Conservation (phyloP, 1,140 invertebrate genomes). For the Ladona fulva region DNA sequence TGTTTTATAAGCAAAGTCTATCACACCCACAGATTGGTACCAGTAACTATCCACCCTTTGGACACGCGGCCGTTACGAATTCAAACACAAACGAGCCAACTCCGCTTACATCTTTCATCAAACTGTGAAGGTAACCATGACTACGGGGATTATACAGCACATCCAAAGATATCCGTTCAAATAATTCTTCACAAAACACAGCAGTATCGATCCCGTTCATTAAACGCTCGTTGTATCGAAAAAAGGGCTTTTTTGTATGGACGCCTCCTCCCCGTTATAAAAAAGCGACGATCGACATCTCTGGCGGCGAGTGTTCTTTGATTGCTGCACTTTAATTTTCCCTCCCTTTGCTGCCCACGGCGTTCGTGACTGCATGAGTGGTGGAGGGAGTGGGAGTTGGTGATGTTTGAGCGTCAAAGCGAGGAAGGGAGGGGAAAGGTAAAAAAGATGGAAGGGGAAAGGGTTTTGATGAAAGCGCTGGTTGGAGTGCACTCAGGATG, state of each 20-base stretch:
- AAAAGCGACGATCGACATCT: not conserved
- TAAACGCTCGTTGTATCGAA: too few species aligned
- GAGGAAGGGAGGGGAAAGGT: not conserved
- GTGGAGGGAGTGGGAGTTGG: not conserved
- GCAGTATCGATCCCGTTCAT: too few species aligned
- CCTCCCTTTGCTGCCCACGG: not conserved
- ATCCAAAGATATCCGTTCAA: too few species aligned
- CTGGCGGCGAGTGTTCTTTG: constrained; percentile 1
- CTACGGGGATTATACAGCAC: too few species aligned
- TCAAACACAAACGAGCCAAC: too few species aligned
- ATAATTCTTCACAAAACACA: too few species aligned
- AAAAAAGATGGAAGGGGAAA: not conserved
- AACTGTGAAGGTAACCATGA: too few species aligned
- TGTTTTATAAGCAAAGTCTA: too few species aligned
- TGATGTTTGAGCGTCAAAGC: not conserved
- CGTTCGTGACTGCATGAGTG: not conserved
- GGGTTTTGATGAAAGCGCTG: constrained; percentile 3
- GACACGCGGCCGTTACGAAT: too few species aligned
- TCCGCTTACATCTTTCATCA: too few species aligned
- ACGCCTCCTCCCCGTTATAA: not conserved
- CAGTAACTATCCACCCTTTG: too few species aligned
- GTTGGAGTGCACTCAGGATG: constrained; percentile 2
- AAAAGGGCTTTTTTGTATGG: not conserved
- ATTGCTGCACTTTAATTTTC: constrained; percentile 10
- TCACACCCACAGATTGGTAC: too few species aligned